Percentiles rank a stretch among this genome's conserved stretches.
Conservation (phyloP, 2,797 vertebrate species). For the Masticophis lateralis region DNA sequence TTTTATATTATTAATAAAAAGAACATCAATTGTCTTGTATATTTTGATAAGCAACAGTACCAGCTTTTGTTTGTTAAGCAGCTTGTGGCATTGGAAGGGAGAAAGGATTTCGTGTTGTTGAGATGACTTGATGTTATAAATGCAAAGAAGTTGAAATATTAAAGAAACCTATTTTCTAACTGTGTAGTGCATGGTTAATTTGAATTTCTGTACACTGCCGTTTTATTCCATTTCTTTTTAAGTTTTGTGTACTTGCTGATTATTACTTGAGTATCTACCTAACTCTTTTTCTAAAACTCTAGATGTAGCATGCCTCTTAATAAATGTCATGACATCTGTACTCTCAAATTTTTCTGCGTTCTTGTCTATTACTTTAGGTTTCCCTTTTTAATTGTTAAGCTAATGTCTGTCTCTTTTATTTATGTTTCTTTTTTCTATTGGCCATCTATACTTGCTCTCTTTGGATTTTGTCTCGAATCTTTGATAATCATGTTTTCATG, state of each 20-base stretch:
- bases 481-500: background rate
- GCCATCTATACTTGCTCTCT: constrained; percentile 46
- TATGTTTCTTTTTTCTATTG: constrained; percentile 21
- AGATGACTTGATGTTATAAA: constrained; percentile 77
- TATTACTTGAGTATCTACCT: constrained; percentile 70
- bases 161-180: constrained; percentile 83
- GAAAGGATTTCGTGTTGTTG: constrained; percentile 74
- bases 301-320: constrained; percentile 82
- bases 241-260: constrained; percentile 73
- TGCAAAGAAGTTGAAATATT: constrained; percentile 82
- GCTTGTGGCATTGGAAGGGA: constrained; percentile 73
- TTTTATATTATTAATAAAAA: constrained; percentile 74
- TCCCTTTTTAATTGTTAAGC: constrained; percentile 54
- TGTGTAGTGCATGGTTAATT: constrained; percentile 79
- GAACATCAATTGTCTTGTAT: constrained; percentile 77
- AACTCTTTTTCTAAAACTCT: constrained; percentile 75
- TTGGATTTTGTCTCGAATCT: constrained; percentile 31
- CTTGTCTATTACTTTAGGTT: constrained; percentile 70
- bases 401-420: constrained; percentile 45
- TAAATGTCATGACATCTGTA: constrained; percentile 82
- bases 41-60: constrained; percentile 84
- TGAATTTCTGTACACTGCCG: constrained; percentile 73
- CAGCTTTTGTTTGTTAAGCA: constrained; percentile 80
- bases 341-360: constrained; percentile 76
- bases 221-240: constrained; percentile 69